Evolutionary conservation across 2,888 invertebrate genomes (phyloP).

Genomic region (Xestia xanthographa): DNA sequence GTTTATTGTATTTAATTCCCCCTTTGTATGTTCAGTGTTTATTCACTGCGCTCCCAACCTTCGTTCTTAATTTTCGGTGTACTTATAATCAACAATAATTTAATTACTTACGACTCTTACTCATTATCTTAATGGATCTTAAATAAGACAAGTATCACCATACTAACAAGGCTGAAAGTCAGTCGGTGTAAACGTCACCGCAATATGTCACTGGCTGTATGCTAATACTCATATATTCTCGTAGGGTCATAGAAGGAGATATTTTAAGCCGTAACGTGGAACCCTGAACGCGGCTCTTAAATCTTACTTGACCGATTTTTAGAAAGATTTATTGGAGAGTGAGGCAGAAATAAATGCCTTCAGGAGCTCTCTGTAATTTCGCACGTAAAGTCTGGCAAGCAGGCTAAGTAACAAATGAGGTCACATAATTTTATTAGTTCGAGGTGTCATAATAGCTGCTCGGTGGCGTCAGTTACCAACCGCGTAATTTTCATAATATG

Average conservation of each 20-base stretch:
- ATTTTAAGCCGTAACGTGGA: constrained; percentile 43
- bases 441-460: constrained; percentile 63
- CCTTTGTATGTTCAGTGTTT: constrained; percentile 11
- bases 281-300: constrained; percentile 57
- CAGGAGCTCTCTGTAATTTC: constrained; percentile 77
- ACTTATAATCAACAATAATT: constrained; percentile 20
- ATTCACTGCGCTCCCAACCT: constrained; percentile 4
- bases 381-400: constrained; percentile 72
- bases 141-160: neutral
- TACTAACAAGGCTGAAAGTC: neutral
- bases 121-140: constrained; percentile 12
- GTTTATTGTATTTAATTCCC: constrained; percentile 6
- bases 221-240: constrained; percentile 27
- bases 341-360: constrained; percentile 76
- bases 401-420: constrained; percentile 78
- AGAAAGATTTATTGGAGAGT: constrained; percentile 76
- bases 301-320: constrained; percentile 75
- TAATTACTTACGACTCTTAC: constrained; percentile 4
- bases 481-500: constrained; percentile 69
- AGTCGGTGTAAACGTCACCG: neutral
- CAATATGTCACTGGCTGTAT: constrained; percentile 15
- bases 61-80: constrained; percentile 25
- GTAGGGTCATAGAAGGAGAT: constrained; percentile 14
- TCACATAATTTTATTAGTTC: constrained; percentile 82
- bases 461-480: constrained; percentile 59